Conservation (phyloP, 2,888 invertebrate genomes). For the Drosophila atripex region DNA sequence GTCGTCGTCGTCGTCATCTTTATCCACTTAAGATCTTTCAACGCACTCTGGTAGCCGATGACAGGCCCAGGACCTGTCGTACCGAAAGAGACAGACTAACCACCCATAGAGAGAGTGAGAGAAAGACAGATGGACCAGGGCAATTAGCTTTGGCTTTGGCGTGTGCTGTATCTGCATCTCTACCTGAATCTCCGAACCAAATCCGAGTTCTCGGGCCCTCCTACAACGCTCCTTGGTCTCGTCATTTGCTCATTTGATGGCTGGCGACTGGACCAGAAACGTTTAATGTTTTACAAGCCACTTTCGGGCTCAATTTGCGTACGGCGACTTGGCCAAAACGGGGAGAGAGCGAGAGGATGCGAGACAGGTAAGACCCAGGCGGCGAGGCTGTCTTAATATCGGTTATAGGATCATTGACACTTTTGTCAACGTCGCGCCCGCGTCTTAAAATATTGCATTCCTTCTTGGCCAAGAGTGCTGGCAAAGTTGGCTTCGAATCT, state of each 20-base stretch:
- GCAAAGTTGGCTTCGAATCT: background rate
- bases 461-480: constrained; percentile 5
- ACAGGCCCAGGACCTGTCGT: constrained; percentile 46
- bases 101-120: constrained; percentile 7
- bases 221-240: constrained; percentile 23
- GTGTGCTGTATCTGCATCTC: constrained; percentile 72
- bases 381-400: constrained; percentile 66
- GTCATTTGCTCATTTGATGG: constrained; percentile 52
- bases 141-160: constrained; percentile 63
- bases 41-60: constrained; percentile 63
- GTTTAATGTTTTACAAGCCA: constrained; percentile 75
- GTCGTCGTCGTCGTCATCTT: constrained; percentile 32
- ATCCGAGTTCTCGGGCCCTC: constrained; percentile 14
- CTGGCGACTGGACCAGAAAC: constrained; percentile 53
- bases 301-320: constrained; percentile 74
- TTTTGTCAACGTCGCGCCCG: constrained; percentile 58
- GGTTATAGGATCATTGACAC: constrained; percentile 79
- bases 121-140: constrained; percentile 17
- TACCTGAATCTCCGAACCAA: constrained; percentile 25
- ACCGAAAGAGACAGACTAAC: constrained; percentile 2
- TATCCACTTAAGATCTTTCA: constrained; percentile 73
- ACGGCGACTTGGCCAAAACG: constrained; percentile 24
- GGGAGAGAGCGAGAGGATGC: background rate
- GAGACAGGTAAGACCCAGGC: background rate
- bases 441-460: constrained; percentile 18